These are phyloP conservation scores for Phaedon cochleariae DNA, from an alignment of 2,888 invertebrate species.

Conservation along the genomic window DNA sequence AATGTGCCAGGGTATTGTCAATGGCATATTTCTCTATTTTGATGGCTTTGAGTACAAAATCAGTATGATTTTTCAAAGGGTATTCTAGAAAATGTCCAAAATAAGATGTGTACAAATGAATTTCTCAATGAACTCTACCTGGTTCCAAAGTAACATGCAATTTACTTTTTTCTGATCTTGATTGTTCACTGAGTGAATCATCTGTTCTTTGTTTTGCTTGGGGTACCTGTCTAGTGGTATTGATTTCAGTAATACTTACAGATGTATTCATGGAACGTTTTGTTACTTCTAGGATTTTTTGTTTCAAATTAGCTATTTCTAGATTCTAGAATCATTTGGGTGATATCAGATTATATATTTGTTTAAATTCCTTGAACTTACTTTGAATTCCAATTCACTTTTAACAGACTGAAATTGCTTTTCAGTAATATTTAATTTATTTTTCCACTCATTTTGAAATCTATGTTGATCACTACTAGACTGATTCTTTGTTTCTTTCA, in stretches of 20 bases:
- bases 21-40: constrained; percentile 39
- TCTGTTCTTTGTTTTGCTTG: background rate
- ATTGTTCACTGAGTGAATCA: background rate
- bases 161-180: constrained; percentile 9
- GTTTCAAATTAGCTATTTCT: constrained; percentile 68
- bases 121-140: constrained; percentile 27
- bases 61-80: constrained; percentile 36
- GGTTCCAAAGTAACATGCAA: constrained; percentile 32
- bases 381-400: constrained; percentile 69
- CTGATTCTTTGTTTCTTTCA: constrained; percentile 63
- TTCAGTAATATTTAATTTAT: constrained; percentile 61
- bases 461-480: constrained; percentile 61
- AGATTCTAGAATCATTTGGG: constrained; percentile 62
- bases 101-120: background rate
- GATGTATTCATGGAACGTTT: constrained; percentile 31
- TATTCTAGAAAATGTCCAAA: constrained; percentile 36
- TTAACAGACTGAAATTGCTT: constrained; percentile 63
- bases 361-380: constrained; percentile 40
- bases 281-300: constrained; percentile 57
- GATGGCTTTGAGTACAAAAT: constrained; percentile 27
- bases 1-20: constrained; percentile 32
- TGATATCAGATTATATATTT: background rate
- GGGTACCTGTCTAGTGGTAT: constrained; percentile 6
- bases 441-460: constrained; percentile 65
- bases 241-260: constrained; percentile 15